Base-by-base conservation (phyloP, 2,113 vertebrate species). In the Isurus oxyrinchus region DNA sequence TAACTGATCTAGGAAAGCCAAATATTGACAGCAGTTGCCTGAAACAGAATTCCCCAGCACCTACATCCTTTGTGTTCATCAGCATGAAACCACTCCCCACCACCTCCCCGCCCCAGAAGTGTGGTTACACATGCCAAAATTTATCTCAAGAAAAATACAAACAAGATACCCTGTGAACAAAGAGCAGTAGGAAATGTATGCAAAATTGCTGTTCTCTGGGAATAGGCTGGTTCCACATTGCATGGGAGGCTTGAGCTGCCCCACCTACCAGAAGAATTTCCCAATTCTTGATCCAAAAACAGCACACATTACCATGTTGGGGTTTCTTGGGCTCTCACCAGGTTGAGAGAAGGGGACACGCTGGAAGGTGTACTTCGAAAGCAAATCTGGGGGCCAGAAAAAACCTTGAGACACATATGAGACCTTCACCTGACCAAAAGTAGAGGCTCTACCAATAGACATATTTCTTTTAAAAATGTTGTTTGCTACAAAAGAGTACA, bases 211-310 rank as follows among this genome's bases (percentile, higher is more conserved):
- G 11, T 35, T 91, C 31, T 91, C 81, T 84, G 81, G 81, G 10
- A 84, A 84, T 84, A 84, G 81, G 16, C 55, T 59, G 23, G 31
- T 57, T 59, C 59, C 88, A 91, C 55, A n/a, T 5, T n/a, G 81
- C n/a, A 84, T 84, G 40, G 40, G 81, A 84, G 57, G 88, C 55
- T 59, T 35, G 55, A 59, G 49, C 27, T 91, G 88, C 88, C 88
- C 88, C 88, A 91, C 57, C 11, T 55, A 91, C 81, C 88, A 91
- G 53, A 91, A 91, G 53, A 31, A 35, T 91, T 91, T 91, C 88
- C 86, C 55, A 91, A 95, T 66, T 95, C 66, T 95, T 72, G 44
- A 69, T 72, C 66, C 67, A 95, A 95, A n/a, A 67, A 67, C 40
- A 72, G 67, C 67, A 95, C 23, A 69, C 14, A 95, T 91, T 59